phyloP scores from a whole-genome alignment of 2,113 vertebrate genomes.

The Caracal caracal region DNA sequence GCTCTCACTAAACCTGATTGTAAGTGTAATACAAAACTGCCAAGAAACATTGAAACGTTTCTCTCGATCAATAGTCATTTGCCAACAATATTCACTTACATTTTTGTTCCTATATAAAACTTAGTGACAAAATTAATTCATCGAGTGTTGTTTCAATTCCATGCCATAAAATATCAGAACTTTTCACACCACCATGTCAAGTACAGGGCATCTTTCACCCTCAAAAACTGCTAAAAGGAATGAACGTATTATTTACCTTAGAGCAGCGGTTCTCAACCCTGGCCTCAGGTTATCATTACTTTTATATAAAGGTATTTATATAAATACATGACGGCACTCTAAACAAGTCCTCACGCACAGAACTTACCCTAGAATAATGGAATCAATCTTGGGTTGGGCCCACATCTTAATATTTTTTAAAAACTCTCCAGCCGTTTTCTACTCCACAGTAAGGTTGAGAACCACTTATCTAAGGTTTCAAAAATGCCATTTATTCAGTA shows the following conservation, averaged over 20 bases:
- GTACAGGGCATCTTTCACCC: constrained; percentile 14
- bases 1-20: constrained; percentile 84
- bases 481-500: not conserved
- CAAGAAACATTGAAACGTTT: constrained; percentile 85
- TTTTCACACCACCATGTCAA: constrained; percentile 50
- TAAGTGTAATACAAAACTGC: constrained; percentile 84
- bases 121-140: constrained; percentile 79
- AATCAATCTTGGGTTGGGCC: not conserved
- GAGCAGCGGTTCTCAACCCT: not conserved
- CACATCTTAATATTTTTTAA: not conserved
- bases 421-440: not conserved
- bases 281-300: not conserved
- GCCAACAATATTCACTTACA: constrained; percentile 84
- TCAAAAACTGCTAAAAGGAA: not conserved
- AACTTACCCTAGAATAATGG: not conserved
- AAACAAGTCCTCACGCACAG: not conserved
- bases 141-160: constrained; percentile 65
- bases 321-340: not conserved
- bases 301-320: not conserved
- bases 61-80: constrained; percentile 87
- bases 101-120: constrained; percentile 82
- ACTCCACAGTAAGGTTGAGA: constrained; percentile 22
- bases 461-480: constrained; percentile 23
- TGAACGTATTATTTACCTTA: constrained; percentile 28
- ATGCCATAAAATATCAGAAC: constrained; percentile 59